Base-by-base conservation (phyloP, 2,797 vertebrate species). In the Peromyscus melanophrys region DNA sequence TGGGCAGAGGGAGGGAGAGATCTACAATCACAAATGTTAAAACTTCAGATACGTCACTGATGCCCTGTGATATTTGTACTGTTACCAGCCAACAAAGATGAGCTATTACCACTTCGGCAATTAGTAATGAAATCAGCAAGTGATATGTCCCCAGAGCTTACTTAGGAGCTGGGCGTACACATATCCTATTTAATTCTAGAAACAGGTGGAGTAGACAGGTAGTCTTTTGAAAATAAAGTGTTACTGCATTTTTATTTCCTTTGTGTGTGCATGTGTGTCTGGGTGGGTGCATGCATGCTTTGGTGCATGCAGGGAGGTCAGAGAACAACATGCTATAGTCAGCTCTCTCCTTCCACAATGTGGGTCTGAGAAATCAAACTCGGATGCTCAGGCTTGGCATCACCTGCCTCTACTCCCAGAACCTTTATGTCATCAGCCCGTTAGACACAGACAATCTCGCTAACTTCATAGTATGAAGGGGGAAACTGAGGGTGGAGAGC, bases 11-110 rank as follows among this genome's bases (percentile, higher is more conserved):
- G 73, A 84, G 67, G 61, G 46, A 88, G 17, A 93, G 11, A 57
- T 57, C 52, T 88, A 73, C 90, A 93, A 95, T 95, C 96, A 88
- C 16, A 81, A 61, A 43, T 4, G 7, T 76, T 92, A n/a, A 73
- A 90, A 82, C 34, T 59, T 83, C 13, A 43, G 19, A 67, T 75
- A 76, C 81, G 77, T 59, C 63, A 88, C 80, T 52, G 83, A 65
- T 81, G 61, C 37, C 69, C 59, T 73, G 31, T 77, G 29, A 49
- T 63, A 31, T 85, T 57, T 88, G 43, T 77, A 34, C 49, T 31
- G 34, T 65, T 75, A 17, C 63, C 40, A 85, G 37, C 81, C 88
- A 93, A 61, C 90, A 93, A 76, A 94, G 57, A 88, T 49, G 81
- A n/a, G 65, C 76, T 29, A 21, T 19, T 14, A 12, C 75, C 31